A percentile compares a stretch with the other conserved stretches of the same genome.
Evolutionary conservation across 2,797 vertebrate species (phyloP).

Genomic region (Microctenopoma stevenorrisi): DNA sequence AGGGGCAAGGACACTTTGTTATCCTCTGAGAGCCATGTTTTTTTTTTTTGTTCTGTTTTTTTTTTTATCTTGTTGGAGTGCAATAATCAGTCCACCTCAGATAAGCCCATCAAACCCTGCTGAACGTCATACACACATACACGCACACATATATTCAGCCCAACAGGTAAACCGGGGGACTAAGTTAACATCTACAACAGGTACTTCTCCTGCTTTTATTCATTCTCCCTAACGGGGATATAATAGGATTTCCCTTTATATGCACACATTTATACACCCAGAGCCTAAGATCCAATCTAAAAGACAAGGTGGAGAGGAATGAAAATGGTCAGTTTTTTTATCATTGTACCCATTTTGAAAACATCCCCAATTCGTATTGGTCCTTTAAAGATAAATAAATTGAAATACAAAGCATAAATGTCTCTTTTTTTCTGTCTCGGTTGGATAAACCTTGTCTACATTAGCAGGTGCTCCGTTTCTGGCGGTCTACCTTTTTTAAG

Average conservation of each 20-base stretch:
- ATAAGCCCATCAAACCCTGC: conserved; percentile 76
- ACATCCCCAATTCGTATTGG: conserved; percentile 85
- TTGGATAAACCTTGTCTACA: not conserved
- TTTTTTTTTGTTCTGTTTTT: conserved; percentile 43
- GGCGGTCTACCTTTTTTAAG: not conserved
- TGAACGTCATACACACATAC: conserved; percentile 64
- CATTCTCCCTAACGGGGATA: conserved; percentile 64
- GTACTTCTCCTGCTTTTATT: conserved; percentile 76
- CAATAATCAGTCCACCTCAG: conserved; percentile 86
- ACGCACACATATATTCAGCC: conserved; percentile 25
- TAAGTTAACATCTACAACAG: conserved; percentile 63
- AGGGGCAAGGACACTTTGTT: conserved; percentile 76
- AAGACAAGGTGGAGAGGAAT: conserved; percentile 75
- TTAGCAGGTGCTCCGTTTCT: not conserved
- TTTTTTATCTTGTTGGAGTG: conserved; percentile 80
- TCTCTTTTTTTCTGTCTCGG: conserved; percentile 13
- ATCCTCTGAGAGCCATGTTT: conserved; percentile 79
- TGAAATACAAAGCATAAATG: conserved; percentile 78
- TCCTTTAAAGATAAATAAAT: conserved; percentile 88
- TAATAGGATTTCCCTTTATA: conserved; percentile 67
- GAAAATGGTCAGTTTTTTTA: conserved; percentile 78
- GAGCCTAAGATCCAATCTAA: conserved; percentile 77
- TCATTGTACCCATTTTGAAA: conserved; percentile 84
- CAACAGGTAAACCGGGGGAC: conserved; percentile 57
- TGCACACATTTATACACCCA: conserved; percentile 58